These are phyloP conservation scores for Triplophysa yarkandensis DNA, from an alignment of 2,797 vertebrate species.

Conservation along the genomic window DNA sequence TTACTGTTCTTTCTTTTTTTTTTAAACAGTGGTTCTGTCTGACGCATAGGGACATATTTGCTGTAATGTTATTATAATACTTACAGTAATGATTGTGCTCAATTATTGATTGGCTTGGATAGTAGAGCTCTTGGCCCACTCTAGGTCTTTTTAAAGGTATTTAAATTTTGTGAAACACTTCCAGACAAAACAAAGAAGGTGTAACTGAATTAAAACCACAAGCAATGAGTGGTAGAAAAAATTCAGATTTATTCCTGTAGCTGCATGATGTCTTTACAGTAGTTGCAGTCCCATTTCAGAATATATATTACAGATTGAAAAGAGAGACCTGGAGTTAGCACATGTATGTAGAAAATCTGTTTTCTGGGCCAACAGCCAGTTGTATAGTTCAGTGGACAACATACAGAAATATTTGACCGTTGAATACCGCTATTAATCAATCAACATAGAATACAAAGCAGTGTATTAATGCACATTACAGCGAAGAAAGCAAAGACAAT, in stretches of 20 bases:
- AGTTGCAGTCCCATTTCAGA: conserved; percentile 7
- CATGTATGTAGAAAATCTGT: background rate
- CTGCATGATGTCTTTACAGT: background rate
- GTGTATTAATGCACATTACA: background rate
- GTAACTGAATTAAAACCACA: conserved; percentile 1
- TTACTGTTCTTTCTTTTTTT: background rate
- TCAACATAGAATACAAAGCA: background rate
- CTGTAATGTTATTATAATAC: background rate
- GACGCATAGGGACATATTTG: background rate
- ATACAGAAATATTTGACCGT: background rate
- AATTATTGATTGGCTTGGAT: background rate
- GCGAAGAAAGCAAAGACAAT: background rate
- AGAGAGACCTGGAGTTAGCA: background rate
- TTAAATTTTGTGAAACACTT: background rate
- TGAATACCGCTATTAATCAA: background rate
- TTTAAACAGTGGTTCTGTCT: background rate
- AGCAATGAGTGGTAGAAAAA: too few relatives aligned
- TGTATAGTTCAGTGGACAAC: background rate
- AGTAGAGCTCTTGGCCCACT: background rate
- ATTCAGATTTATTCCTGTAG: background rate
- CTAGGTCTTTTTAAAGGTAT: background rate
- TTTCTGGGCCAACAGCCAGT: background rate
- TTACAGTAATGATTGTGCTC: conserved; percentile 6
- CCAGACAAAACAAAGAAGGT: background rate
- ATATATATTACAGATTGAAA: conserved; percentile 2